phyloP scores from a whole-genome alignment of 1,140 invertebrate species.

The Neotoxoptera formosana region DNA sequence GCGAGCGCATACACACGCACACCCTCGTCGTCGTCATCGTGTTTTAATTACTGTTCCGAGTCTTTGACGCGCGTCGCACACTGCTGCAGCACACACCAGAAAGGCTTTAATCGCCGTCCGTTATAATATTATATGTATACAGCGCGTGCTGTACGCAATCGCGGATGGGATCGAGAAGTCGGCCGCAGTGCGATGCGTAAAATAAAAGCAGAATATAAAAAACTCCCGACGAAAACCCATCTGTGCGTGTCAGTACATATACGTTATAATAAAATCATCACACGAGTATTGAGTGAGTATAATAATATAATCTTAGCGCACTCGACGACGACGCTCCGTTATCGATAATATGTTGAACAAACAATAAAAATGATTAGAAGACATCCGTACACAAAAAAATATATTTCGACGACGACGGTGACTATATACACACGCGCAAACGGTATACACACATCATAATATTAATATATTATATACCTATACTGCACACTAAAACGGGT shows the following conservation, averaged over 20 bases:
- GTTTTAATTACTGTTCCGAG: slow-evolving; percentile 52
- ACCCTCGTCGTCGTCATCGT: slow-evolving; percentile 21
- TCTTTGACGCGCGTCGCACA: slow-evolving; percentile 44
- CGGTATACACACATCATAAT: no score
- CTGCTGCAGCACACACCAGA: neutral
- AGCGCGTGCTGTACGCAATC: neutral
- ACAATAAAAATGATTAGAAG: neutral
- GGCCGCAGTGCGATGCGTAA: neutral
- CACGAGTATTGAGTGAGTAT: neutral
- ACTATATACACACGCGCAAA: no score
- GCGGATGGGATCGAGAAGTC: neutral
- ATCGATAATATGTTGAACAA: neutral
- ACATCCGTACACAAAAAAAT: neutral
- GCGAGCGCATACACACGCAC: neutral
- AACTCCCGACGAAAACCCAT: neutral
- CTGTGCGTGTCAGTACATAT: no score
- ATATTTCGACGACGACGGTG: neutral
- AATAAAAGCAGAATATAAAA: neutral
- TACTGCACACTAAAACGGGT: neutral
- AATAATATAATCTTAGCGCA: neutral
- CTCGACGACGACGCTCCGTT: neutral
- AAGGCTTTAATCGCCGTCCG: neutral
- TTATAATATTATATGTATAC: neutral
- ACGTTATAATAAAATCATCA: no score
- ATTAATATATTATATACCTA: no score